These are phyloP conservation scores for Pimpla rufipes DNA, from an alignment of 2,888 invertebrate species.

Conservation along the genomic window DNA sequence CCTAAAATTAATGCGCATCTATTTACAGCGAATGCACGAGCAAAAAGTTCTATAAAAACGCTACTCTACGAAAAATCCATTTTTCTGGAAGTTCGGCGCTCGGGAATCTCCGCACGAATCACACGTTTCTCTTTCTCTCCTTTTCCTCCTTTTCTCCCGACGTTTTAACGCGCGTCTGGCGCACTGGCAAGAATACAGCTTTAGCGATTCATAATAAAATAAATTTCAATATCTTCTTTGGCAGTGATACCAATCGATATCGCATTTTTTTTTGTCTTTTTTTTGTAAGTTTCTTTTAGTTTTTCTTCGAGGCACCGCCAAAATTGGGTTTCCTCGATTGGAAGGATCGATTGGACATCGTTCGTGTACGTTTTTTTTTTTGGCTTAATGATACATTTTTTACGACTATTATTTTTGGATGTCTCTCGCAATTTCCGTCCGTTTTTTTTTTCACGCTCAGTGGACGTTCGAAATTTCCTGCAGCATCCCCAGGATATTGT, in stretches of 20 bases:
- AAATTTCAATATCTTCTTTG: slow-evolving; percentile 76
- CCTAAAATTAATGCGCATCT: slow-evolving; percentile 59
- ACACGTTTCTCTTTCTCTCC: background rate
- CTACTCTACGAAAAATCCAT: slow-evolving; percentile 57
- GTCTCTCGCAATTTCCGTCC: slow-evolving; percentile 16
- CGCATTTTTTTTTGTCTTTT: slow-evolving; percentile 36
- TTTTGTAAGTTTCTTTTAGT: slow-evolving; percentile 30
- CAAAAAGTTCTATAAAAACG: slow-evolving; percentile 77
- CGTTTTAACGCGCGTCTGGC: slow-evolving; percentile 21
- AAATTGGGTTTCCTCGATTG: slow-evolving; percentile 44
- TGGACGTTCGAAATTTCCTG: slow-evolving; percentile 82
- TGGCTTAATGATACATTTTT: slow-evolving; percentile 51
- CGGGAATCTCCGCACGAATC: slow-evolving; percentile 11
- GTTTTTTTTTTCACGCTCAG: slow-evolving; percentile 56
- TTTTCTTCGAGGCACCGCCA: slow-evolving; percentile 26
- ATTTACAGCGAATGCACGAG: slow-evolving; percentile 72
- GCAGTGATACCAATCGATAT: slow-evolving; percentile 79
- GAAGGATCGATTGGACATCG: slow-evolving; percentile 71
- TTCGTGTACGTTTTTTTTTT: slow-evolving; percentile 64
- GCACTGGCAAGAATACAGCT: slow-evolving; percentile 68
- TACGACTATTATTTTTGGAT: slow-evolving; percentile 22
- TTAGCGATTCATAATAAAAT: slow-evolving; percentile 70
- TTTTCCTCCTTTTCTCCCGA: background rate
- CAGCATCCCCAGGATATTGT: slow-evolving; percentile 82
- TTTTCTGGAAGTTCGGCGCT: slow-evolving; percentile 62